Conservation (phyloP, 1,140 invertebrate genomes). For the Octopus sinensis region DNA sequence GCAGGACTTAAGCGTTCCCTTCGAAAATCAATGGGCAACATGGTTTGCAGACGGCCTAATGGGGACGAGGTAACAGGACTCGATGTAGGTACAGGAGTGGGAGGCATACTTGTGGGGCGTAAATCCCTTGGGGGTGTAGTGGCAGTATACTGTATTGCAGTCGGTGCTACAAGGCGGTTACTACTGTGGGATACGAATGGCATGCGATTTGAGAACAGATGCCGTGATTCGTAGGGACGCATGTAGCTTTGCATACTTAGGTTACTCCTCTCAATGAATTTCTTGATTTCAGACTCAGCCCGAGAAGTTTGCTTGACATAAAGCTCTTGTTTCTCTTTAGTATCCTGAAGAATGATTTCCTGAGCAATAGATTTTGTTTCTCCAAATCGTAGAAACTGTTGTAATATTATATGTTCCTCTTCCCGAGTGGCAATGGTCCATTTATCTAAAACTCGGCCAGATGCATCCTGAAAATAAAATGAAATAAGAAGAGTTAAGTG, state of each 20-base stretch:
- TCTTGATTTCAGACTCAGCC: conserved; percentile 63
- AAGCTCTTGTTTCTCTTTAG: conserved; percentile 50
- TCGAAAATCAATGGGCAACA: conserved; percentile 89
- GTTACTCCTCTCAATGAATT: conserved; percentile 61
- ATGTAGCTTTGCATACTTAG: conserved; percentile 51
- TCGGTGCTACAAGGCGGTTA: conserved; percentile 38
- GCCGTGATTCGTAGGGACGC: conserved; percentile 44
- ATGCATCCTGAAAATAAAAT: conserved; percentile 57
- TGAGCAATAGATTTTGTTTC: conserved; percentile 80
- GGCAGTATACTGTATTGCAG: conserved; percentile 36
- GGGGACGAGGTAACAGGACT: conserved; percentile 65
- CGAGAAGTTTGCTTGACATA: conserved; percentile 49
- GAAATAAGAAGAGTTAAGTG: not conserved
- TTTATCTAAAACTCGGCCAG: conserved; percentile 72
- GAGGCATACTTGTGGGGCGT: conserved; percentile 41
- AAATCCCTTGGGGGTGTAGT: conserved; percentile 34
- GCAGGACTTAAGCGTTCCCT: conserved; percentile 65
- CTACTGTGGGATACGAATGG: conserved; percentile 38
- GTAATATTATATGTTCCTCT: conserved; percentile 79
- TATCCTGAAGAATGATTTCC: conserved; percentile 71
- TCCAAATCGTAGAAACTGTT: conserved; percentile 81
- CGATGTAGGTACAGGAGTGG: conserved; percentile 37
- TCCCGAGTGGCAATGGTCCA: conserved; percentile 80
- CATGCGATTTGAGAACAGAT: conserved; percentile 43
- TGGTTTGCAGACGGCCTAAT: conserved; percentile 83